These are phyloP conservation scores for Marasmarcha lunaedactyla DNA, from an alignment of 2,888 invertebrate genomes.

Conservation along the genomic window DNA sequence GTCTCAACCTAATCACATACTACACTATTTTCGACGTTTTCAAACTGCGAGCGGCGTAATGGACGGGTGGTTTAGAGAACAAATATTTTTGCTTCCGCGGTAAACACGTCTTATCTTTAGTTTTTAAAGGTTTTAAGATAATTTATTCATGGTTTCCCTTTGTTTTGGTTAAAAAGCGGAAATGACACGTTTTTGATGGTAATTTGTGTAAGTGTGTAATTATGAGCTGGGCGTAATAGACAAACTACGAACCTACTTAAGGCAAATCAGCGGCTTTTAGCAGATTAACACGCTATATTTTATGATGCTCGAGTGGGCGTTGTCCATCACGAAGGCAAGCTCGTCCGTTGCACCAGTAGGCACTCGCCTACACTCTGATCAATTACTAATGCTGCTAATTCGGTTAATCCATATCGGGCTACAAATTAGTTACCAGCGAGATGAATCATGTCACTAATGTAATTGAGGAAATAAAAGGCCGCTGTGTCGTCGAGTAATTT, in stretches of 20 bases:
- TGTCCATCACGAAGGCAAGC: no score
- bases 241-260: neutral
- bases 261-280: neutral
- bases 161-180: slow-evolving; percentile 29
- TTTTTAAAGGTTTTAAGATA: slow-evolving; percentile 22
- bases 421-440: no score
- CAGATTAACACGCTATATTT: no score
- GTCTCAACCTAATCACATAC: slow-evolving; percentile 53
- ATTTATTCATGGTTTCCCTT: slow-evolving; percentile 29
- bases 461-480: slow-evolving; percentile 40
- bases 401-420: no score
- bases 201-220: no score
- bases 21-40: slow-evolving; percentile 38
- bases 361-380: no score
- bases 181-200: slow-evolving; percentile 22
- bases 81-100: slow-evolving; percentile 46
- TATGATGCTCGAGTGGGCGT: no score
- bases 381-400: no score
- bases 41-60: no score
- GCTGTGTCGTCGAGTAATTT: slow-evolving; percentile 42
- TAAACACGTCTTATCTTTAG: slow-evolving; percentile 31
- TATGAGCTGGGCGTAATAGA: no score
- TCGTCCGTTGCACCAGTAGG: no score
- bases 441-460: slow-evolving; percentile 4
- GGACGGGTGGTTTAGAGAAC: slow-evolving; percentile 12